phyloP scores from a whole-genome alignment of 2,113 vertebrate species.

The Osmerus mordax region DNA sequence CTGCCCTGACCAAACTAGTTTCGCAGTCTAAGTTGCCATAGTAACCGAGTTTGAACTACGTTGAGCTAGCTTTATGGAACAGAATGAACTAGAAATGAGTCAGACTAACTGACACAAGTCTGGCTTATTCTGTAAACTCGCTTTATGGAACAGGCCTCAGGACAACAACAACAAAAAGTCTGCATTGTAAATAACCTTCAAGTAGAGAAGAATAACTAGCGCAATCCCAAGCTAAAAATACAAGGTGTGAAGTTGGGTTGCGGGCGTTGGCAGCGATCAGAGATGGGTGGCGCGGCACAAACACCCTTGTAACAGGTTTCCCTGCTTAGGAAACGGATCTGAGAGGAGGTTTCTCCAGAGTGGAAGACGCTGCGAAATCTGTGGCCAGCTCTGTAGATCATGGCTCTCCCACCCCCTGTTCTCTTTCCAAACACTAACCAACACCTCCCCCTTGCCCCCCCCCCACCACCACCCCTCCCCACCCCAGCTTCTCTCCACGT shows the following conservation, averaged over 20 bases:
- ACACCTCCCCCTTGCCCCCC: constrained; percentile 53
- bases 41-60: too few relatives aligned
- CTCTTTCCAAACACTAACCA: constrained; percentile 64
- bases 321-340: constrained; percentile 58
- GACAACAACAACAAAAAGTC: background rate
- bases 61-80: too few relatives aligned
- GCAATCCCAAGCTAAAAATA: constrained; percentile 42
- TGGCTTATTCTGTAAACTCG: too few relatives aligned
- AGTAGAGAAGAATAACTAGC: constrained; percentile 27
- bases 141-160: too few relatives aligned
- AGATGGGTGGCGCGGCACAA: constrained; percentile 54
- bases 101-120: too few relatives aligned
- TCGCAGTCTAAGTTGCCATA: too few relatives aligned
- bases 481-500: constrained; percentile 56
- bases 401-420: constrained; percentile 68
- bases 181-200: constrained; percentile 22
- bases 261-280: constrained; percentile 35
- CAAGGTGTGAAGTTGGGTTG: constrained; percentile 32
- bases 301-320: constrained; percentile 68
- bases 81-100: too few relatives aligned
- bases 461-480: constrained; percentile 35
- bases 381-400: constrained; percentile 69
- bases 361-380: constrained; percentile 62
- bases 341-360: constrained; percentile 64
- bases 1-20: too few relatives aligned